Conservation (phyloP, 2,888 invertebrate species). For the Lepas anatifera region DNA sequence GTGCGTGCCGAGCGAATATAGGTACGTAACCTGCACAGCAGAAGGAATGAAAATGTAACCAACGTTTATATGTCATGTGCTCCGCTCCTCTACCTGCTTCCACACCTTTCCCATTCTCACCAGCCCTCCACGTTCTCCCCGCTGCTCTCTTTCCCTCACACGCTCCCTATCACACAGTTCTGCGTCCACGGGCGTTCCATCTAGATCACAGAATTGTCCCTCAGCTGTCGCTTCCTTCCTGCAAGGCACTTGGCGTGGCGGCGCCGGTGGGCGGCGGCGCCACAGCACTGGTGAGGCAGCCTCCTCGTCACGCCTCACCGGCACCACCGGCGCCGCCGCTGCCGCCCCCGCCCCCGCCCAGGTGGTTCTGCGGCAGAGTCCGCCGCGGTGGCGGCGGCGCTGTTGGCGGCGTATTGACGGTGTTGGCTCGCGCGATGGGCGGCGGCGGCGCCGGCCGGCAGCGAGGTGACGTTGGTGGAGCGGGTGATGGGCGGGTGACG, state of each 20-base stretch:
- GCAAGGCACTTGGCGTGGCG: slow-evolving; percentile 29
- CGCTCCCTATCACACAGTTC: no score
- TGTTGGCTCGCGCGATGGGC: slow-evolving; percentile 19
- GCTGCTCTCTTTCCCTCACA: no score
- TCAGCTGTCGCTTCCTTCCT: not conserved
- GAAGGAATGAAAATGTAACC: slow-evolving; percentile 5
- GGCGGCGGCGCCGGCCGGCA: slow-evolving; percentile 20
- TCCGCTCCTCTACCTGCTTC: no score
- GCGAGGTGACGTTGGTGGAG: slow-evolving; percentile 16
- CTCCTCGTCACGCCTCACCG: slow-evolving; percentile 11
- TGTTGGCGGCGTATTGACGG: slow-evolving; percentile 3
- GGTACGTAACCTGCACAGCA: slow-evolving; percentile 27
- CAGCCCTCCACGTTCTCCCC: no score
- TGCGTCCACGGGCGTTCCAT: no score
- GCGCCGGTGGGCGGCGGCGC: slow-evolving; percentile 37
- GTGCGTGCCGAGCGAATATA: no score
- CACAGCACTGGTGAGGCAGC: slow-evolving; percentile 29
- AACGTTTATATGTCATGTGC: no score
- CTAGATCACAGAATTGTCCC: slow-evolving; percentile 8
- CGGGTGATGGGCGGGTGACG: slow-evolving; percentile 27
- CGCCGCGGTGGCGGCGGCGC: slow-evolving; percentile 9
- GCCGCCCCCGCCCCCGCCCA: not conserved
- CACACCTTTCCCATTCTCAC: no score
- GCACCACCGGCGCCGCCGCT: slow-evolving; percentile 23
- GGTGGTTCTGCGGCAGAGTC: not conserved